phyloP scores from a whole-genome alignment of 2,888 invertebrate species.

The Patella depressa region DNA sequence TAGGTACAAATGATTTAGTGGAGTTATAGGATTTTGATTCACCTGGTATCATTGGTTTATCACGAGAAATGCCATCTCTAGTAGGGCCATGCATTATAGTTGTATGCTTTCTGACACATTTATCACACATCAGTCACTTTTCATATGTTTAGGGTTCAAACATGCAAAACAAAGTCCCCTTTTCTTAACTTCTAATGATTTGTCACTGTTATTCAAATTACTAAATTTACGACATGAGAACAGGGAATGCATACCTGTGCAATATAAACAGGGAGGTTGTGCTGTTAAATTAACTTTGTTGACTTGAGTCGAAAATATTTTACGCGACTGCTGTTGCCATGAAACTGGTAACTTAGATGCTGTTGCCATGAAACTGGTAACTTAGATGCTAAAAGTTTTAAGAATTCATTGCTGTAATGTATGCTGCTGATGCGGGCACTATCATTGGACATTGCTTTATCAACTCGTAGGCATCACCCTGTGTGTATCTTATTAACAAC shows the following conservation, averaged over 20 bases:
- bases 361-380: no score
- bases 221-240: not conserved
- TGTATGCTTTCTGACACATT: not conserved
- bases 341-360: no score
- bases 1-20: not conserved
- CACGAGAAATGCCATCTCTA: not conserved
- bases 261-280: not conserved
- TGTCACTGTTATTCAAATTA: no score
- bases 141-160: not conserved
- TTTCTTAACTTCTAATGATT: not conserved
- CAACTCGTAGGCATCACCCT: no score
- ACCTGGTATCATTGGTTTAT: not conserved
- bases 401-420: not conserved
- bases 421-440: no score
- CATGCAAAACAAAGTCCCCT: not conserved
- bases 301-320: slow-evolving; percentile 4
- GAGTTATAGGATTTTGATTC: not conserved
- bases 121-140: not conserved
- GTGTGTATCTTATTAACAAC: no score
- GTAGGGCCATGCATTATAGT: not conserved
- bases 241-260: no score
- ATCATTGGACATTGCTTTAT: no score
- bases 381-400: no score
- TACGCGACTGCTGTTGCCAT: no score
- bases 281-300: not conserved